Evolutionary conservation across 2,888 invertebrate species (phyloP), one percentile per base, ranked within the genome.

Genomic region (Hyles lineata): DNA sequence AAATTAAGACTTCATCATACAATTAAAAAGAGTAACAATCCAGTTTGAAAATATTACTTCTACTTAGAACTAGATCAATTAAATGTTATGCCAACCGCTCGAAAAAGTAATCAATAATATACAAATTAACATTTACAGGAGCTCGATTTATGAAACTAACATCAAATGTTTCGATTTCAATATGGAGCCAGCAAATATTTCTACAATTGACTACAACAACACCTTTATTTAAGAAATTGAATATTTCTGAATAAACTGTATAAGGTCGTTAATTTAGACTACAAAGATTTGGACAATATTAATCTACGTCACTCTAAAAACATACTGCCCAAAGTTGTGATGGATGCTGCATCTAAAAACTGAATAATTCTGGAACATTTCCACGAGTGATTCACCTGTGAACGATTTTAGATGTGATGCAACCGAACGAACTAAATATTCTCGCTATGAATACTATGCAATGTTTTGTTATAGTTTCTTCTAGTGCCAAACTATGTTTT

Each of bases 301-400:
- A 17, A 55, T 55, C 17, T 19, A 55, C n/a, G 52, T 19, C 19
- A 19, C 19, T 55, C n/a, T 19, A 11, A 55, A 19, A 55, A 19
- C 19, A 0, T 19, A 55, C 7, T 15, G 15, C 23, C 43, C 21
- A 23, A 50, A 1, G 5, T 23, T 63, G 55, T 58, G 58, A 67
- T 71, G 19, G 32, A 67, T 32, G 4, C 15, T 9, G 50, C 4
- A n/a, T 63, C 19, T 21, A 58, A 72, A 72, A 35, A 19, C 23
- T 55, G 74, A 80, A 84, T 84, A 84, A 84, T 82, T 90, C 90
- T 90, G 92, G 91, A 93, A 90, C 87, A 80, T 82, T 85, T 91
- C 92, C 91, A 90, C 80, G 76, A 76, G 73, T 92, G 92, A 92
- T 85, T 94, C 94, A 93, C 91, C 90, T 91, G 90, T 74, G 78